Evolutionary conservation across 92 coral and sea anemone species (phyloP).

Genomic region (Bergia puertoricense): DNA sequence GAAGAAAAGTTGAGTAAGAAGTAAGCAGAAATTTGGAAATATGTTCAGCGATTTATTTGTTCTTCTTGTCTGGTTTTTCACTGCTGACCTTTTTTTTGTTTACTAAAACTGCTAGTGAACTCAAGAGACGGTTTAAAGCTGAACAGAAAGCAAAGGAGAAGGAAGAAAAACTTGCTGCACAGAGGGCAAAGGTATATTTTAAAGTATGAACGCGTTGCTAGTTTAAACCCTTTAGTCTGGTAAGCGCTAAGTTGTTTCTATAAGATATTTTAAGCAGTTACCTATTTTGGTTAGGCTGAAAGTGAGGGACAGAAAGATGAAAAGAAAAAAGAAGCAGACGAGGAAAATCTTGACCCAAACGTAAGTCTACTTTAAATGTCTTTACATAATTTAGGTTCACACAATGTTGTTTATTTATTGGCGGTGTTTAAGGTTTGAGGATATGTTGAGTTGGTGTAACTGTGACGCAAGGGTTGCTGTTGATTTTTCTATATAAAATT

Average conservation of each 20-base stretch:
- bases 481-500: background rate
- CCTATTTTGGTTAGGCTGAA: slow-evolving; percentile 45
- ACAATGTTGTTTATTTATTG: background rate
- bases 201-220: slow-evolving; percentile 36
- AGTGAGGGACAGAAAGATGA: slow-evolving; percentile 58
- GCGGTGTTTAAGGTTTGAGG: background rate
- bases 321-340: slow-evolving; percentile 84
- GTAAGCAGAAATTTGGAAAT: slow-evolving; percentile 47
- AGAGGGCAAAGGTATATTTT: slow-evolving; percentile 53
- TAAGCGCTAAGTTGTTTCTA: background rate
- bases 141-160: slow-evolving; percentile 97
- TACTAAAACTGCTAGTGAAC: slow-evolving; percentile 64
- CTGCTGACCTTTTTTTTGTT: background rate
- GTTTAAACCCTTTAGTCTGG: background rate
- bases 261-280: background rate
- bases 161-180: slow-evolving; percentile 74
- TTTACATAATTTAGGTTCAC: background rate
- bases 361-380: slow-evolving; percentile 57
- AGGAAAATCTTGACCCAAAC: slow-evolving; percentile 94
- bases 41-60: background rate
- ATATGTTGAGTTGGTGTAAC: background rate
- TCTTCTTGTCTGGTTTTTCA: background rate
- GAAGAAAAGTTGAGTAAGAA: slow-evolving; percentile 93
- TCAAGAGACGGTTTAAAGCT: slow-evolving; percentile 89
- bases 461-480: too few species aligned